Base-by-base conservation (phyloP, 2,113 vertebrate species). In the Gadus chalcogrammus region DNA sequence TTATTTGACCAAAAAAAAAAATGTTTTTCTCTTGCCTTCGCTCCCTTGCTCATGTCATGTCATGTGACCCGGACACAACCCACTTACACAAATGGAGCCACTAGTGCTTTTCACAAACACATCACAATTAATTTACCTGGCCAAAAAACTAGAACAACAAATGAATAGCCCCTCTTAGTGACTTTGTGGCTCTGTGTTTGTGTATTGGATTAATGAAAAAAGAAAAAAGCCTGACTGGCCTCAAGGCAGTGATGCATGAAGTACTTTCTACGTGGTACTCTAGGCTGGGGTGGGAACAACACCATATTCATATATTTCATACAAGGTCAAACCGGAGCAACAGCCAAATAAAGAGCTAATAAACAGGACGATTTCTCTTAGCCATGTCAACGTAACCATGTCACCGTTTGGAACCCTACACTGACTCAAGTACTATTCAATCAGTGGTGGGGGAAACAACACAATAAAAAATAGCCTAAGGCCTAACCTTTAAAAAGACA, bases 401-500 rank as follows among this genome's bases (percentile, higher is more conserved):
- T 84, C 87, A 87, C 86, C 80, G 66, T 84, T 88, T 88, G 83
- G 89, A 87, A 76, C 82, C 42, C 79, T n/a, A 79, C 73, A 73
- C 73, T 68, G 80, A 77, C 76, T 77, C 85, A 83, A 80, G 81
- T 79, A 81, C 72, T 79, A 58, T 76, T 85, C 89, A 79, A 86
- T 86, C 84, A 87, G 79, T 87, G 88, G 61, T 13, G 75, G 78
- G 75, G 64, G 76, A 88, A 89, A 91, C 79, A 85, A 88, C 87
- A 75, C 88, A 85, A 90, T 86, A 79, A 82, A 80, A 71, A 84
- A 78, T 60, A 31, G 83, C 85, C 74, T 76, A 67, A 22, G 84
- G 85, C 78, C 82, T 82, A 88, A 90, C 87, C 90, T 91, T 89
- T 91, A 80, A 48, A 91, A 91, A 90, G 84, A 90, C 87, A 84